These are phyloP conservation scores for Xiphorhynchus erythropygius DNA, from an alignment of 2,797 vertebrate genomes.

Conservation along the genomic window DNA sequence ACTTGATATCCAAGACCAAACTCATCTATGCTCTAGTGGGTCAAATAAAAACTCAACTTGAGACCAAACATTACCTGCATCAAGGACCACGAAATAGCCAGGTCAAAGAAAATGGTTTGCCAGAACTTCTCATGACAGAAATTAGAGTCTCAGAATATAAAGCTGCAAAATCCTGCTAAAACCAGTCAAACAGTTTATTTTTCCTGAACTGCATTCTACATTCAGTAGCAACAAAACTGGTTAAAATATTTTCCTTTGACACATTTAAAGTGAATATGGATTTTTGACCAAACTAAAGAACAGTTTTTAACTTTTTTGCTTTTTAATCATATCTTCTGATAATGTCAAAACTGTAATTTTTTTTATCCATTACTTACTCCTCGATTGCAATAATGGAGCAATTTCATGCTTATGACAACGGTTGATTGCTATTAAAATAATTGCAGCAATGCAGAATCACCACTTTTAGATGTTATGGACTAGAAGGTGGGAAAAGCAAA, in stretches of 20 bases:
- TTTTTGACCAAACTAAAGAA: not conserved
- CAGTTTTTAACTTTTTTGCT: not conserved
- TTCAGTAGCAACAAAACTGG: not conserved
- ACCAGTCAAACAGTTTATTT: not conserved
- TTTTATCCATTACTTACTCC: not conserved
- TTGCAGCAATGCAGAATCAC: not conserved
- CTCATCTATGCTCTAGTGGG: not conserved
- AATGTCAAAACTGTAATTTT: not conserved
- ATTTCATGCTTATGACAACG: not conserved
- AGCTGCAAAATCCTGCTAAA: not conserved
- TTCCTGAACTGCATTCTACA: not conserved
- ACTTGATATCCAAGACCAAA: not conserved
- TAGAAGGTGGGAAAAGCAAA: not conserved
- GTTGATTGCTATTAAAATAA: not conserved
- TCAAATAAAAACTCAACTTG: not conserved
- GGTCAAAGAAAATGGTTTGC: not conserved
- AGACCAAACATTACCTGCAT: not conserved
- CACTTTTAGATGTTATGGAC: not conserved
- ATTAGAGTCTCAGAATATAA: not conserved
- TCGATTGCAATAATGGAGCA: not conserved
- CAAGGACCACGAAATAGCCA: not conserved
- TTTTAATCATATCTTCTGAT: not conserved
- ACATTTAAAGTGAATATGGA: not conserved
- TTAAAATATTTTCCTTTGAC: not conserved
- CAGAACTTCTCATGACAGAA: not conserved